phyloP scores from a whole-genome alignment of 2,888 invertebrate genomes.

The Cephonodes hylas region DNA sequence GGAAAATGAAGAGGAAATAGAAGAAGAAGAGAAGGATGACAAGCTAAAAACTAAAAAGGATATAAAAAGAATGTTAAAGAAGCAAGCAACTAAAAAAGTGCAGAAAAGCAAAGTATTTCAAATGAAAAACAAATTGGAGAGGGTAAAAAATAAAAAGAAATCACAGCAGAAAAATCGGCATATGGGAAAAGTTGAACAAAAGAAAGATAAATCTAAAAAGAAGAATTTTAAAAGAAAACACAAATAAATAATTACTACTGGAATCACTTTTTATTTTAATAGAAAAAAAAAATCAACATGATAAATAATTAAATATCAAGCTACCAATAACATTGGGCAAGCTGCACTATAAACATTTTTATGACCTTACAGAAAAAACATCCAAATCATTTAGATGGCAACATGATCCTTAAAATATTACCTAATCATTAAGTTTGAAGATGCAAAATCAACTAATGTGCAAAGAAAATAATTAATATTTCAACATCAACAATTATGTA shows the following conservation, averaged over 20 bases:
- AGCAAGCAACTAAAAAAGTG: slow-evolving; percentile 86
- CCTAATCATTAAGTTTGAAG: too few species aligned
- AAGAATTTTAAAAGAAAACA: slow-evolving; percentile 63
- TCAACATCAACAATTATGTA: too few species aligned
- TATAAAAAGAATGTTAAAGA: slow-evolving; percentile 85
- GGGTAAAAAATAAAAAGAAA: slow-evolving; percentile 85
- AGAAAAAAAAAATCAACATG: slow-evolving; percentile 18
- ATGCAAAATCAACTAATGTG: too few species aligned
- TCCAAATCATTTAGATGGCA: too few species aligned
- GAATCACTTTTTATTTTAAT: slow-evolving; percentile 22
- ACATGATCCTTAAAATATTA: neutral
- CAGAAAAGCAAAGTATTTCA: slow-evolving; percentile 89
- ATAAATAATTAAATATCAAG: slow-evolving; percentile 6
- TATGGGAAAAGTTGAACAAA: slow-evolving; percentile 43
- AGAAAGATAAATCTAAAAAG: slow-evolving; percentile 68
- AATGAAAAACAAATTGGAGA: slow-evolving; percentile 86
- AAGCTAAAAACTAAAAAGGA: slow-evolving; percentile 83
- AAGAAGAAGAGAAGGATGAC: slow-evolving; percentile 47
- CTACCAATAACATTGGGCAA: neutral
- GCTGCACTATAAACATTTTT: too few species aligned
- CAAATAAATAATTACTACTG: slow-evolving; percentile 17
- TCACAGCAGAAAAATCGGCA: slow-evolving; percentile 68
- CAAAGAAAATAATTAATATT: too few species aligned
- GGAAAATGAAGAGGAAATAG: slow-evolving; percentile 48
- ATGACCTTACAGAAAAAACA: too few species aligned